Evolutionary conservation across 2,888 invertebrate genomes (phyloP).

Genomic region (Xylota sylvarum): DNA sequence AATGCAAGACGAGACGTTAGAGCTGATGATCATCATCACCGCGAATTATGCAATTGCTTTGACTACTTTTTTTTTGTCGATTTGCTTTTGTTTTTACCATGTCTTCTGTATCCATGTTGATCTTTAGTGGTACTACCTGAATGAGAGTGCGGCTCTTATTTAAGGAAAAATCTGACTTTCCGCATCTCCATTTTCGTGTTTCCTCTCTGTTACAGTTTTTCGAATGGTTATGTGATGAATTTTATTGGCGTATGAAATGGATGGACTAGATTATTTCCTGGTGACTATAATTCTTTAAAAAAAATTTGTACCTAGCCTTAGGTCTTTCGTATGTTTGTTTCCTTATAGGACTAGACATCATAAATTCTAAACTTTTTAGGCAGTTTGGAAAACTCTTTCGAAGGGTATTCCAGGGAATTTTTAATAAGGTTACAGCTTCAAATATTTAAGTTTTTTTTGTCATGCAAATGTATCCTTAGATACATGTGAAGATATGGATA

Average conservation of each 20-base stretch:
- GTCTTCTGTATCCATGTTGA: slow-evolving; percentile 56
- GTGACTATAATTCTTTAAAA: not conserved
- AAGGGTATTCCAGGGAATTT: too few species aligned
- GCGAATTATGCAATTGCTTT: slow-evolving; percentile 61
- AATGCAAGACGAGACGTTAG: slow-evolving; percentile 53
- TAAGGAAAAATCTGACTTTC: slow-evolving; percentile 12
- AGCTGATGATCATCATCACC: slow-evolving; percentile 32
- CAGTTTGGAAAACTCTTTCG: too few species aligned
- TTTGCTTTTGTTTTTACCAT: slow-evolving; percentile 56
- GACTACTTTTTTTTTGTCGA: slow-evolving; percentile 26
- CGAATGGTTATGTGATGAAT: slow-evolving; percentile 1
- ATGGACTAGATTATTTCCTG: not conserved
- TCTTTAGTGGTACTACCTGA: slow-evolving; percentile 6
- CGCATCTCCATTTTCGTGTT: slow-evolving; percentile 7
- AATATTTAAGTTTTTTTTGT: too few species aligned
- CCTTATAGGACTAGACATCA: too few species aligned
- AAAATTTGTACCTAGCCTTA: not conserved
- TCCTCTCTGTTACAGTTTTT: slow-evolving; percentile 10
- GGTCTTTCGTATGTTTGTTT: too few species aligned
- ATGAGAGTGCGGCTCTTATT: slow-evolving; percentile 4
- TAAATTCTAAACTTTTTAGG: too few species aligned
- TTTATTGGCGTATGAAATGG: not conserved
- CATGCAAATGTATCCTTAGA: too few species aligned
- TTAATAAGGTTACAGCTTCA: too few species aligned
- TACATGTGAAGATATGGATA: too few species aligned